Evolutionary conservation across 2,113 vertebrate genomes (phyloP).

Genomic region (Ammodramus savannarum): DNA sequence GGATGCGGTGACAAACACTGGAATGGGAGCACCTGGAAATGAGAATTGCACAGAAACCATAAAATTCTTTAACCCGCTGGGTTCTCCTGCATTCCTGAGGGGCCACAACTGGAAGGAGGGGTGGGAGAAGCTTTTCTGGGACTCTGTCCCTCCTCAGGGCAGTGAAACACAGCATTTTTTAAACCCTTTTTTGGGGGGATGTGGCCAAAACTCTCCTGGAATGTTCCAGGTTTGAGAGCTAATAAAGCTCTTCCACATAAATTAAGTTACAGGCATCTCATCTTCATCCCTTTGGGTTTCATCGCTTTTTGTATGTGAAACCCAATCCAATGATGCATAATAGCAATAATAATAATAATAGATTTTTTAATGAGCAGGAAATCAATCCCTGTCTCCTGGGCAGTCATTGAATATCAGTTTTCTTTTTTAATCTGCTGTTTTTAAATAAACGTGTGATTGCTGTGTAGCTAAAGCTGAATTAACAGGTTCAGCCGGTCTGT

Average conservation of each 20-base stretch:
- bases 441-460: neutral
- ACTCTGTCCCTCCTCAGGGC: neutral
- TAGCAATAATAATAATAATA: neutral
- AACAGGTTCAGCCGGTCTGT: neutral
- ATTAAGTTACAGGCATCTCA: slow-evolving; percentile 10
- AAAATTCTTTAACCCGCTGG: fast-evolving
- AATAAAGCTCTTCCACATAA: neutral
- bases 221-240: slow-evolving; percentile 1
- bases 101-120: fast-evolving
- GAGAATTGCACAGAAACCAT: fast-evolving
- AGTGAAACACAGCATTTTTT: fast-evolving
- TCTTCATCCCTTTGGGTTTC: neutral
- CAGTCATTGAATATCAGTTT: neutral
- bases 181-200: neutral
- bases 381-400: neutral
- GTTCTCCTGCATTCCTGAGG: fast-evolving
- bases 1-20: neutral
- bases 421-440: neutral
- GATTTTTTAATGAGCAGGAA: neutral
- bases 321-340: neutral
- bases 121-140: neutral
- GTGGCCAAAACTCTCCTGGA: neutral
- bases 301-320: slow-evolving; percentile 10
- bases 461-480: neutral
- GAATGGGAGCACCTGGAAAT: fast-evolving